Percentiles rank a stretch among this genome's conserved stretches.
Evolutionary conservation across 2,113 vertebrate species (phyloP).

Genomic region (Mastomys natalensis): DNA sequence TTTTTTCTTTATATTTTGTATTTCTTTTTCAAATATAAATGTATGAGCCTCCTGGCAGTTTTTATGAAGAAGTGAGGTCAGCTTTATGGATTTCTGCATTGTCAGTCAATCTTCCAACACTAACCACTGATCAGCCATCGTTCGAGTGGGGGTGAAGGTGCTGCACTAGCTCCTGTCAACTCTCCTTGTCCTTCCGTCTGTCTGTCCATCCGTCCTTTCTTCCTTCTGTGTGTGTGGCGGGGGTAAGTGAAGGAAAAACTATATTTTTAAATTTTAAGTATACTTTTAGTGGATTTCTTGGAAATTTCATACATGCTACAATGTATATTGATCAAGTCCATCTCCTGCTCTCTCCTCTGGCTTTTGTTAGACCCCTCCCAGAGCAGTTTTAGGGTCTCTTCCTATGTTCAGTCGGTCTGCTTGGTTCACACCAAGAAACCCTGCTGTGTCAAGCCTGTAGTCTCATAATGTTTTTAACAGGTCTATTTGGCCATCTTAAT

Average conservation of each 20-base stretch:
- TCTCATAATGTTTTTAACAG: neutral
- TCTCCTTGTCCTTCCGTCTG: neutral
- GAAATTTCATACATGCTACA: neutral
- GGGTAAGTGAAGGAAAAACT: neutral
- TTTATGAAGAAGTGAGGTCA: constrained; percentile 41
- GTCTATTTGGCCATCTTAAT: neutral
- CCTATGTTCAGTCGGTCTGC: neutral
- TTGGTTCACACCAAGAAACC: neutral
- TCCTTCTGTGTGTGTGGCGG: neutral
- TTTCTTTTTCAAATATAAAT: constrained; percentile 27
- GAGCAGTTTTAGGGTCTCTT: neutral
- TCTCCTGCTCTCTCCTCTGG: neutral
- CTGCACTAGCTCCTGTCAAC: neutral
- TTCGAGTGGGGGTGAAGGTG: neutral
- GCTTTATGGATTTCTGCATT: neutral
- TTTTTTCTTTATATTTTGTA: neutral
- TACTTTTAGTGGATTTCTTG: neutral
- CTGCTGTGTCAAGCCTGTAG: neutral
- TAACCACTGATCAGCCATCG: neutral
- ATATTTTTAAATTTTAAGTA: neutral
- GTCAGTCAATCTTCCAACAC: neutral
- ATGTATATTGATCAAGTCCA: too few relatives aligned
- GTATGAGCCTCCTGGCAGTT: neutral
- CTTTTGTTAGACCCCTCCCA: too few relatives aligned
- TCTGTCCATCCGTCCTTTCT: neutral